These are phyloP conservation scores for Rostratula benghalensis DNA, from an alignment of 2,113 vertebrate species.

Conservation along the genomic window DNA sequence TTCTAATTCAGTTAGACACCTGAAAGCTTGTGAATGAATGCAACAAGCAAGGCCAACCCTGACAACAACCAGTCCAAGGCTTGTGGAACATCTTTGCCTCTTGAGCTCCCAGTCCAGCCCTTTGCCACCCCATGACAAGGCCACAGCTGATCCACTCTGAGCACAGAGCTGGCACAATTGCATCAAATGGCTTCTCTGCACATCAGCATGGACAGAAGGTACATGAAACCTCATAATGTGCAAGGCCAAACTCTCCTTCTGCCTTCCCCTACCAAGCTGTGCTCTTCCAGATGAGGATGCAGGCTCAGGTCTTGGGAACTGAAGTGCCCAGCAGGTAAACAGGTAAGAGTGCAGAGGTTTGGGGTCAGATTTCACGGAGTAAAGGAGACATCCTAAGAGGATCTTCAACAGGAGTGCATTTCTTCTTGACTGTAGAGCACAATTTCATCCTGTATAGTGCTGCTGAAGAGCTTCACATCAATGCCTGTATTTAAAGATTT, in stretches of 20 bases:
- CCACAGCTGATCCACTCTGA: not conserved
- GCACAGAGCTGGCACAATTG: not conserved
- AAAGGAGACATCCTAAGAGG: not conserved
- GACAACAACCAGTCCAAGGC: not conserved
- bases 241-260: not conserved
- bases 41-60: not conserved
- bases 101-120: not conserved
- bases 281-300: not conserved
- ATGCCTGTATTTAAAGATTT: not conserved
- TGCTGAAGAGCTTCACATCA: not conserved
- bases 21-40: not conserved
- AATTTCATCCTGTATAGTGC: not conserved
- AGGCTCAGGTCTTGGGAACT: not conserved
- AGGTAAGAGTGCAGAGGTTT: not conserved
- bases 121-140: not conserved
- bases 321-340: accelerated
- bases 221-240: accelerated
- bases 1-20: not conserved
- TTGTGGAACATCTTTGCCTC: not conserved
- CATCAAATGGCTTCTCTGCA: not conserved
- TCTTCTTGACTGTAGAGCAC: not conserved
- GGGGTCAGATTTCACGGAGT: not conserved
- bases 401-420: not conserved
- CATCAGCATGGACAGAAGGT: not conserved
- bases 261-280: not conserved